Evolutionary conservation across 2,888 invertebrate species (phyloP), one percentile per base, ranked within the genome.

Genomic region (Drosophila pegasa): DNA sequence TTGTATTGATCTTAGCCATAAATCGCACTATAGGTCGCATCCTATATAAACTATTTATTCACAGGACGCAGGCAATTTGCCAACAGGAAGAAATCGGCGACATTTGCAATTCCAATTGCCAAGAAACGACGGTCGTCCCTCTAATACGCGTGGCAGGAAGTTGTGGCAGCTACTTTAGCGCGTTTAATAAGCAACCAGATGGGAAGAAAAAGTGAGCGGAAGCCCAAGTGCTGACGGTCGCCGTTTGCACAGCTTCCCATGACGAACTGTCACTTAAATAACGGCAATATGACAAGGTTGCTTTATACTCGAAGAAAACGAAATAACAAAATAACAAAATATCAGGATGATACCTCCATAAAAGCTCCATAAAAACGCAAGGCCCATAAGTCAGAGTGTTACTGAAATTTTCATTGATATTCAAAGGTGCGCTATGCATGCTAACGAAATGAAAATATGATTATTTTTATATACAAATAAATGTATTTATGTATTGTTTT

Each of bases 51-150:
- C 65, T 64, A 67, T 73, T 82, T 87, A 82, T 41, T 55, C 65
- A 59, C 82, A 81, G 82, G 82, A 87, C 73, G 79, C 64, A 50
- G 41, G 57, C 79, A 85, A 87, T 87, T 83, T 87, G 71, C 82
- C 41, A 71, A 65, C 77, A 82, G 87, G 80, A 80, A 66, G 66
- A 71, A 71, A 71, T 65, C 37, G 50, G 52, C 78, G 71, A 70
- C 67, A 75, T 75, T 43, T 77, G 80, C 74, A 86, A 86, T 74
- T 74, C 60, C 20, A 41, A 33, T 31, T n/a, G 20, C 40, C 6
- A 25, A 52, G 60, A n/a, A 27, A n/a, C 10, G 25, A 27, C 5
- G 25, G 43, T 16, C 43, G n/a, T 16, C 43, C 25, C 25, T 25
- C 43, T 25, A 10, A 9, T 27, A 52, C 55, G 43, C 50, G 47